Evolutionary conservation across 1,140 invertebrate species (phyloP).

Genomic region (Whitmania pigra): DNA sequence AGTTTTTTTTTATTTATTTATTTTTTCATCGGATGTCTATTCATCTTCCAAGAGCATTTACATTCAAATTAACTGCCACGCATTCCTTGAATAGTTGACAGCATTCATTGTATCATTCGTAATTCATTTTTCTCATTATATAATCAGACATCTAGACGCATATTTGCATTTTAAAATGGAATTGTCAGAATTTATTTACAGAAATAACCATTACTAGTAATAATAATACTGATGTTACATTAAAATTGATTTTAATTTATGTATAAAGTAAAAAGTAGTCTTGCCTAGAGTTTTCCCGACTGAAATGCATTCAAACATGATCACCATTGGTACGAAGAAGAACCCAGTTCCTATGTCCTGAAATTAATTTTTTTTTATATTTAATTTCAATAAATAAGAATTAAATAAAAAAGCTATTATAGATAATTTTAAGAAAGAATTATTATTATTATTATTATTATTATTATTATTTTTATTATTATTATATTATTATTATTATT

Average conservation of each 20-base stretch:
- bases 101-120: no score
- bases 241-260: no score
- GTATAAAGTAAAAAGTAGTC: neutral
- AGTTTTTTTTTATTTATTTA: neutral
- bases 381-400: neutral
- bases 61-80: neutral
- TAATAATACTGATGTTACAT: no score
- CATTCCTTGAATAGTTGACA: neutral
- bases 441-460: no score
- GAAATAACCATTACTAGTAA: no score
- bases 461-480: no score
- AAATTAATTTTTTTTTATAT: slow-evolving; percentile 14
- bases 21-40: neutral
- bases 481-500: no score
- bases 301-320: slow-evolving; percentile 40
- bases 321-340: slow-evolving; percentile 37
- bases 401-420: neutral
- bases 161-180: no score
- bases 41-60: neutral
- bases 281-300: slow-evolving; percentile 42
- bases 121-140: no score
- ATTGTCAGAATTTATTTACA: no score
- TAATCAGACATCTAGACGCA: no score
- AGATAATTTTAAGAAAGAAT: neutral
- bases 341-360: slow-evolving; percentile 40